Evolutionary conservation across 2,113 vertebrate species (phyloP), one percentile per base, ranked within the genome.

Genomic region (Cygnus atratus): DNA sequence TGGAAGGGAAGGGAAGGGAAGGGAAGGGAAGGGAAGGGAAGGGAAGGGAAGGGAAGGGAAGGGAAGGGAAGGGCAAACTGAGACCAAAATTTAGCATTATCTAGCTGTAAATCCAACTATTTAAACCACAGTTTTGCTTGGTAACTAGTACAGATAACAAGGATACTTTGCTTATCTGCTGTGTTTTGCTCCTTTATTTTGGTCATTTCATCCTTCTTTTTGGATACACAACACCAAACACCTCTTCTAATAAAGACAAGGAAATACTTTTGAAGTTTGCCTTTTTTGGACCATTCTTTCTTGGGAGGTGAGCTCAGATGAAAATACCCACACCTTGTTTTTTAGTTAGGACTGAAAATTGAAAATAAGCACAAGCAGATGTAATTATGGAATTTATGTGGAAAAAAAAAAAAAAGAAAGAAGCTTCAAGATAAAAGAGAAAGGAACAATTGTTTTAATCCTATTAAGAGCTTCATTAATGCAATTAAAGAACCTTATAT

Each of bases 371-470:
- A 75, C 41, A 77, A 88, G 70, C 28, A 83, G 55, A 59, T 13
- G 10, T 10, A 89, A 93, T 84, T 31, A 86, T 2, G 19, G 63
- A 65, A 80, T 74, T 92, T 66, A 10, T 3, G 0, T 2, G 8
- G 11, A 55, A 86, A 48, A 48, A 21, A 22, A 48, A 46, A 46
- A 19, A 20, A 46, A 88, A 78, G 33, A 78, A 86, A 79, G 31
- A 62, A 93, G 19, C 43, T 87, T 57, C 35, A 66, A 81, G 73
- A 88, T 43, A 50, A 87, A 89, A 82, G 44, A 87, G 84, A 89
- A 89, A 87, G 62, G 8, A 95, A 18, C 5, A 65, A 91, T 88
- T 94, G 58, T 58, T 81, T 93, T 82, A 95, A 96, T 97, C 94
- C 79, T 90, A 87, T 95, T 93, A 94, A 76, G 18, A 75, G 9